Base-by-base conservation (phyloP, 2,797 vertebrate genomes). In the Poeciliopsis turneri region DNA sequence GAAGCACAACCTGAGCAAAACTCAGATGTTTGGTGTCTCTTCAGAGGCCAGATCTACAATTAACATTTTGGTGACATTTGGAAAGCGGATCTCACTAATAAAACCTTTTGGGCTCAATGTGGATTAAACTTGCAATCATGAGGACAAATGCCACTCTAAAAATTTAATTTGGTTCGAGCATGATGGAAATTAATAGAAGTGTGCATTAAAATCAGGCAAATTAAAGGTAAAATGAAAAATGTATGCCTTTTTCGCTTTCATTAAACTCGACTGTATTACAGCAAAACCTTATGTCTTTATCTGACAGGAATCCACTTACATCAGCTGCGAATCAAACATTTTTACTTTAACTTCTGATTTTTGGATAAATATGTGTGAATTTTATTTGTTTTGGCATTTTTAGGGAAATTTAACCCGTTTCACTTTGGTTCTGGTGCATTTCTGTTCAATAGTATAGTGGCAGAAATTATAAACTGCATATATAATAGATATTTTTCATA, bases 41-140 rank as follows among this genome's bases (percentile, higher is more conserved):
- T 51, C 72, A 39, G 61, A 79, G 72, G 64, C 55, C 11, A 78
- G 55, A 33, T 69, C 75, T 49, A 23, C 20, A 49, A 59, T 45
- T 74, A 82, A 76, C 72, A 69, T 57, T 33, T 28, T 64, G 16
- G 8, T 86, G 87, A 88, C 86, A 88, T 91, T 90, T 87, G 47
- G 28, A 75, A 71, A 74, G 59, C 13, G 39, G 64, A 66, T 80
- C 81, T 82, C 83, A 41, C 68, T 77, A 76, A 83, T 82, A 78
- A 86, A 77, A 87, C 20, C 3, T 36, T 55, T 28, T 30, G 11
- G 41, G 73, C 57, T 78, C 2, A 7, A 8, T 77, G 66, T 61
- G 46, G 49, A 88, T 78, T 30, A 46, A 77, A 86, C 70, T 74
- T 82, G 39, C 70, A 71, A 61, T 82, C 23, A 82, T 85, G 39